Conservation (phyloP, 2,888 invertebrate species). For the Drosophila basisetae region DNA sequence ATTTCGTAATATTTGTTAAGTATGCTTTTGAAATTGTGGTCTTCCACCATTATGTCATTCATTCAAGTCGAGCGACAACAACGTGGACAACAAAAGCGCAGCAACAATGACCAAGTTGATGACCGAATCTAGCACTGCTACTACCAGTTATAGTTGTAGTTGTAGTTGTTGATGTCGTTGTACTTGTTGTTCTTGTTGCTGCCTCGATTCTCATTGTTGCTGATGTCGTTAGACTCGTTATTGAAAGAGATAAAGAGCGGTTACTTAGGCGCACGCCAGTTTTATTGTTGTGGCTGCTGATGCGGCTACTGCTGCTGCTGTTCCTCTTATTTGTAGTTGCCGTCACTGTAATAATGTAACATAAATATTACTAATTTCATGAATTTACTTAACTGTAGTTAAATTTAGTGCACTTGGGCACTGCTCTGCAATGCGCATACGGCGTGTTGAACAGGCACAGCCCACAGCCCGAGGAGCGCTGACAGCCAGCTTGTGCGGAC, state of each 20-base stretch:
- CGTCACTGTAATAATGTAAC: conserved; percentile 73
- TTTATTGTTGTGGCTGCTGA: conserved; percentile 49
- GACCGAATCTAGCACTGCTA: conserved; percentile 41
- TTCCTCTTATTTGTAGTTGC: conserved; percentile 63
- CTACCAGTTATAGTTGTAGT: conserved; percentile 36
- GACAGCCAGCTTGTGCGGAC: conserved; percentile 65
- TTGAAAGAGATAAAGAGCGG: conserved; percentile 81
- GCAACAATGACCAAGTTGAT: conserved; percentile 49
- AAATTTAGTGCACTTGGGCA: conserved; percentile 72
- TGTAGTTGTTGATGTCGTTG: conserved; percentile 12
- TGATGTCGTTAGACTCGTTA: conserved; percentile 72
- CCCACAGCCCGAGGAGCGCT: conserved; percentile 70
- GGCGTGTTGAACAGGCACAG: conserved; percentile 51
- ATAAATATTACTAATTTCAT: conserved; percentile 81
- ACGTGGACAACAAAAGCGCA: conserved; percentile 59
- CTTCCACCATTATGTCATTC: conserved; percentile 81
- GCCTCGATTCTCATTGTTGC: conserved; percentile 16
- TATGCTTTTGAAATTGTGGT: conserved; percentile 80
- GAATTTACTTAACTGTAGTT: conserved; percentile 77
- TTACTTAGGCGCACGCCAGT: conserved; percentile 79
- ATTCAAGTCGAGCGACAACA: conserved; percentile 60
- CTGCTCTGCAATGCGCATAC: conserved; percentile 64
- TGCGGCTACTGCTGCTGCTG: conserved; percentile 17
- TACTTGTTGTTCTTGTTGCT: background rate
- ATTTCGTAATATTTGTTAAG: conserved; percentile 79